phyloP scores from a whole-genome alignment of 2,888 invertebrate species.

The Archips xylosteana region DNA sequence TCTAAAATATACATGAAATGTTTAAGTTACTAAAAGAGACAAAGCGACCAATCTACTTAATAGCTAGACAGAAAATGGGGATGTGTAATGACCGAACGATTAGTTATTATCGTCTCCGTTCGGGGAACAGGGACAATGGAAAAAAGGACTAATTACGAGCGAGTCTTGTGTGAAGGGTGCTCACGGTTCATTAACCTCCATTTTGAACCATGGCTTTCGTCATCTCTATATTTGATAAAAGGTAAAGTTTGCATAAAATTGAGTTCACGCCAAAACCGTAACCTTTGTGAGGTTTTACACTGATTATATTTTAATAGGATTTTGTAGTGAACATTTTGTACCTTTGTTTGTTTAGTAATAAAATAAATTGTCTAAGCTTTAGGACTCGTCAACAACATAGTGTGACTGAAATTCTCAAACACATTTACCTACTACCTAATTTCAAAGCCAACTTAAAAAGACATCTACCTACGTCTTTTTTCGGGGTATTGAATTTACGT shows the following conservation, averaged over 20 bases:
- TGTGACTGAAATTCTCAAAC: too few relatives aligned
- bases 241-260: not conserved
- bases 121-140: conserved; percentile 70
- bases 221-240: conserved; percentile 16
- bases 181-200: conserved; percentile 62
- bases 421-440: too few relatives aligned
- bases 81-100: conserved; percentile 53
- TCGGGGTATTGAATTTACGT: too few relatives aligned
- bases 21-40: not conserved
- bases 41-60: conserved; percentile 66
- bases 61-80: conserved; percentile 59
- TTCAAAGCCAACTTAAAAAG: too few relatives aligned
- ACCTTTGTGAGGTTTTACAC: not conserved
- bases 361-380: too few relatives aligned
- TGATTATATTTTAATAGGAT: not conserved
- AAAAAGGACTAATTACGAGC: conserved; percentile 66
- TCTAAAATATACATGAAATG: not conserved
- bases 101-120: conserved; percentile 69
- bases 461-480: too few relatives aligned
- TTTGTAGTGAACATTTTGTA: too few relatives aligned
- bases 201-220: conserved; percentile 35
- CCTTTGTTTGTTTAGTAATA: too few relatives aligned
- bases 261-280: not conserved
- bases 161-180: conserved; percentile 56
- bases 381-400: too few relatives aligned